Conservation (phyloP, 1,140 invertebrate species). For the Mya arenaria region DNA sequence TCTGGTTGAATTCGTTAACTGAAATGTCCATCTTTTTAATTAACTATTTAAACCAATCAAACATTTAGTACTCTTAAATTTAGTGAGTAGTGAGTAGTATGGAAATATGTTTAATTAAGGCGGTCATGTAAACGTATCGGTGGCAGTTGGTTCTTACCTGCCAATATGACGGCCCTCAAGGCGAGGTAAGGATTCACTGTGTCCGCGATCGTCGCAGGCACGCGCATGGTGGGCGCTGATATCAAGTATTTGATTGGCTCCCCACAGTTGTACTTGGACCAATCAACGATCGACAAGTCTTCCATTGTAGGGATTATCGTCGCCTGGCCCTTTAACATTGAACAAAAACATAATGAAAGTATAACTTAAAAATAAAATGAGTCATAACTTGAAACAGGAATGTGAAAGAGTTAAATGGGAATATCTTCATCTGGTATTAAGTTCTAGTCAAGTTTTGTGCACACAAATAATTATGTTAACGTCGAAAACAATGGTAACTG, state of each 20-base stretch:
- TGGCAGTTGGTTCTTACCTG: too few relatives aligned
- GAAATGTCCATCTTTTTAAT: conserved; percentile 24
- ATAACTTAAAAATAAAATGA: not conserved
- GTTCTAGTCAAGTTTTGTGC: too few relatives aligned
- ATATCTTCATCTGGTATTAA: too few relatives aligned
- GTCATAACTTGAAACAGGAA: not conserved
- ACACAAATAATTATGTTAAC: too few relatives aligned
- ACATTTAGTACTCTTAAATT: too few relatives aligned
- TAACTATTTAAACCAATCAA: too few relatives aligned
- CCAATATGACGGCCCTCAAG: conserved; percentile 72
- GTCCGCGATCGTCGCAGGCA: conserved; percentile 64
- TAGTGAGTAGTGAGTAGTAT: too few relatives aligned
- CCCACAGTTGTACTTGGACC: conserved; percentile 64
- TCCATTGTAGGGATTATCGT: conserved; percentile 67
- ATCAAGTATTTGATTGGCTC: conserved; percentile 73
- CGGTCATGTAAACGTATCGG: too few relatives aligned
- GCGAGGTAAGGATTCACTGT: conserved; percentile 73
- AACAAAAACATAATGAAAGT: not conserved
- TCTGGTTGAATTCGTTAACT: conserved; percentile 71
- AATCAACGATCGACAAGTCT: conserved; percentile 50
- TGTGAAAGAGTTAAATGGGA: too few relatives aligned
- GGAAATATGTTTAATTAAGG: too few relatives aligned
- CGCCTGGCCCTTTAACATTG: conserved; percentile 68
- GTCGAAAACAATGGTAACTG: too few relatives aligned
- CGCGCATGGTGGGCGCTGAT: conserved; percentile 74